Conservation (phyloP, 2,113 vertebrate genomes). For the Tinamus guttatus region DNA sequence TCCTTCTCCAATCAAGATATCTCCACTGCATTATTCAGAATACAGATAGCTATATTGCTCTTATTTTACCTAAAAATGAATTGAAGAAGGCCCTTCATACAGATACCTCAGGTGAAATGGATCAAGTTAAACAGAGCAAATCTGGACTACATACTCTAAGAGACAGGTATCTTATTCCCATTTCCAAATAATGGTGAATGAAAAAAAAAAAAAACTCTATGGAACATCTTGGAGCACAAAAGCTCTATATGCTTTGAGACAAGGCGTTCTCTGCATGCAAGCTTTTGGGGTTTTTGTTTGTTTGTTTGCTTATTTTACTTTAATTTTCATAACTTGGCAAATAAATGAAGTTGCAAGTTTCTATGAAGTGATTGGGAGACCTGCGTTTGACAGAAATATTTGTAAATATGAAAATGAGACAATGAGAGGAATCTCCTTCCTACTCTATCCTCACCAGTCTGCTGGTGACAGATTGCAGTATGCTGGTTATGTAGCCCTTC, state of each 20-base stretch:
- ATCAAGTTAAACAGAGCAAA: not conserved
- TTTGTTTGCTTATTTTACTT: not conserved
- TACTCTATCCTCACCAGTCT: not conserved
- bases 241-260: not conserved
- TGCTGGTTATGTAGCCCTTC: not conserved
- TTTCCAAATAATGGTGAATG: not conserved
- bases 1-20: not conserved
- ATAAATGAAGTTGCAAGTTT: not conserved
- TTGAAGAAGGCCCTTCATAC: not conserved
- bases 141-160: not conserved
- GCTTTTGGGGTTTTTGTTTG: accelerated
- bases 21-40: not conserved
- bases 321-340: not conserved
- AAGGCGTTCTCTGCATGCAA: not conserved
- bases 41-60: not conserved
- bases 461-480: not conserved
- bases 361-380: not conserved
- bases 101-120: not conserved
- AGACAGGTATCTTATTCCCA: not conserved
- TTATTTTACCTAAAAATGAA: not conserved
- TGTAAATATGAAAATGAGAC: not conserved
- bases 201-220: not conserved
- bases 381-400: not conserved
- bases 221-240: accelerated
- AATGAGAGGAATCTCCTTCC: not conserved